Conservation (phyloP, 1,140 invertebrate species). For the Drosophila kikkawai region DNA sequence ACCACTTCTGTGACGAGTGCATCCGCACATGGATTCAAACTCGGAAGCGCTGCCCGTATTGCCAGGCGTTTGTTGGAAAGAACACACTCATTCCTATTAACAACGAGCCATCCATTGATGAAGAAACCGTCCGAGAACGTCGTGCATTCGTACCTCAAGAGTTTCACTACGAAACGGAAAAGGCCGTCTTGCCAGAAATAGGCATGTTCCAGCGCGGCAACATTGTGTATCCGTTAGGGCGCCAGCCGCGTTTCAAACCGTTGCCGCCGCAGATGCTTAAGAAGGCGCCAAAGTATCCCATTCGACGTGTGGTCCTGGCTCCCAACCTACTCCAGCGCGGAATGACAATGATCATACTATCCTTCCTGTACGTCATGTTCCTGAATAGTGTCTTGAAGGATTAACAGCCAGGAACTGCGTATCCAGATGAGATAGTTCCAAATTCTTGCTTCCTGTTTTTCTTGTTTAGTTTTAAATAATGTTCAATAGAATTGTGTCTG, state of each 20-base stretch:
- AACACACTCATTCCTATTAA: conserved; percentile 45
- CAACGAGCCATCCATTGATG: background rate
- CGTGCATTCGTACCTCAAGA: background rate
- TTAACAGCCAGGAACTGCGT: background rate
- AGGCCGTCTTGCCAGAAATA: background rate
- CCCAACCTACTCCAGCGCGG: conserved; percentile 11
- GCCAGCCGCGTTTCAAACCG: conserved; percentile 32
- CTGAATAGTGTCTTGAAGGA: background rate
- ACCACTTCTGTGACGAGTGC: conserved; percentile 51
- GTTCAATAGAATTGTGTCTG: background rate
- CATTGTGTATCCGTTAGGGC: background rate
- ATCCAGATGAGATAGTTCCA: background rate
- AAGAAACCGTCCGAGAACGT: conserved; percentile 17
- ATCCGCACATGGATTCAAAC: conserved; percentile 40
- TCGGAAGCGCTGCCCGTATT: conserved; percentile 42
- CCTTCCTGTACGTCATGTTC: conserved; percentile 7
- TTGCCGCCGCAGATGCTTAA: conserved; percentile 35
- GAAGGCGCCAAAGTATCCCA: background rate
- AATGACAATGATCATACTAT: conserved; percentile 11
- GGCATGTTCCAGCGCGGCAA: conserved; percentile 18
- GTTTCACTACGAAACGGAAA: background rate
- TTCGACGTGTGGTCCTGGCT: background rate
- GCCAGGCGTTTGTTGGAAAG: conserved; percentile 33
- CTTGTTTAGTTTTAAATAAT: background rate
- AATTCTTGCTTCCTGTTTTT: background rate